Evolutionary conservation across 2,888 invertebrate species (phyloP).

Genomic region (Helicoverpa assulta): DNA sequence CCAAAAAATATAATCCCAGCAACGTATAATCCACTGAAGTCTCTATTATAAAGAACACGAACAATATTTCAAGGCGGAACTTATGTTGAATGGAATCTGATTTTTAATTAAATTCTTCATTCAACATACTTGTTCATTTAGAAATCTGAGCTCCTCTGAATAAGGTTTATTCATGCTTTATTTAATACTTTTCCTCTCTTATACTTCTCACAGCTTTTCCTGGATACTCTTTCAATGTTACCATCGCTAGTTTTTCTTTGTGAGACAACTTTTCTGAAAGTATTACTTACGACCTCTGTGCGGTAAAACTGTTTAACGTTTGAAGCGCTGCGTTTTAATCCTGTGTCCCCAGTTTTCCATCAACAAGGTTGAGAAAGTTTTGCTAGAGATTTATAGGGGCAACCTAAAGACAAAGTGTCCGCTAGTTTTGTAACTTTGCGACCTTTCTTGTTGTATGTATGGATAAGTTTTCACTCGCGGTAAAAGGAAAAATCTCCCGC

Average conservation of each 20-base stretch:
- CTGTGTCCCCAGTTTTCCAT: conserved; percentile 36
- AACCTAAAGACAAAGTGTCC: conserved; percentile 53
- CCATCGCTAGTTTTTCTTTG: conserved; percentile 23
- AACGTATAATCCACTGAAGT: conserved; percentile 25
- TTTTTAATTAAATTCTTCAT: conserved; percentile 62
- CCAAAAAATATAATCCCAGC: conserved; percentile 22
- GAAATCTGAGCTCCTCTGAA: conserved; percentile 52
- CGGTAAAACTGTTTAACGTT: conserved; percentile 24
- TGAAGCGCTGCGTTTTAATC: conserved; percentile 36
- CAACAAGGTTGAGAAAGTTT: conserved; percentile 49
- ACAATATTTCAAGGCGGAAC: conserved; percentile 48
- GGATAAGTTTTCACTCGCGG: conserved; percentile 9
- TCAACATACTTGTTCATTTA: conserved; percentile 63
- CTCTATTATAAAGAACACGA: conserved; percentile 41
- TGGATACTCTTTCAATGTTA: conserved; percentile 34
- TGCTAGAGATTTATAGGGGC: conserved; percentile 52
- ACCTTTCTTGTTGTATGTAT: conserved; percentile 3
- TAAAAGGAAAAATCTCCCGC: conserved; percentile 14
- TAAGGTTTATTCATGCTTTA: conserved; percentile 44
- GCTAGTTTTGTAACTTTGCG: conserved; percentile 34
- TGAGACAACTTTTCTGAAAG: conserved; percentile 22
- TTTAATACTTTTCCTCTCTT: conserved; percentile 44
- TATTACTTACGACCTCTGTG: conserved; percentile 22
- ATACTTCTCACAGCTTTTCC: conserved; percentile 24
- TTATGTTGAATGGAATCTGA: conserved; percentile 58